Base-by-base conservation (phyloP, 2,888 invertebrate genomes). In the Rhorus exstirpatorius region DNA sequence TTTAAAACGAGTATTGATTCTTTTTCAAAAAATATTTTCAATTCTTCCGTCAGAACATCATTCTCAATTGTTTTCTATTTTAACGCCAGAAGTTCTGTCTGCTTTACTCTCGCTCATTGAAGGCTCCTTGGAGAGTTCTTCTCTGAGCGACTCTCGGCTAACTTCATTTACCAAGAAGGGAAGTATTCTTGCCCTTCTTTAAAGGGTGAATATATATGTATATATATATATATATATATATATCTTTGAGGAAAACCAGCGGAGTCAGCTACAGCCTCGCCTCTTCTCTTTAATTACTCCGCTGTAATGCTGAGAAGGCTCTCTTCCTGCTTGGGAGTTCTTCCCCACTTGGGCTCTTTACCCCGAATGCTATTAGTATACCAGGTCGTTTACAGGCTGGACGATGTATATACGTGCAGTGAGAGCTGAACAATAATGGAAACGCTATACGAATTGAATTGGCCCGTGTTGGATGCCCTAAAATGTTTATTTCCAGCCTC, bases 281-380 rank as follows among this genome's bases (percentile, higher is more conserved):
- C 70, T 65, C 58, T 76, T 63, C 63, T 75, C 61, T 75, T 80
- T 76, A 75, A 80, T 80, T 80, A 58, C 80, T 76, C 38, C 26
- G 38, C 51, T 70, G 80, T 26, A 24, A 70, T 61, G 53, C 38
- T 58, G 75, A 58, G 44, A 76, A 31, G 38, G 35, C 19, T 17
- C 55, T 75, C 46, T 68, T 68, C 44, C 79, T 4, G 49, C 79
- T 60, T 79, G 65, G 58, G n/a, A n/a, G 38, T 44, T 72, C 72
- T 44, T 46, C 58, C 65, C 65, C 46, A 44, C 72, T 79, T 67
- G 67, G 60, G 41, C 61, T 63, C 53, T 80, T 41, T 58, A 68
- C n/a, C 44, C 38, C 74, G 74, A 75, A 75, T 63, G 74, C 61
- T 61, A 74, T 60, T 60, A 60, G 60, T 61, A 51, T 67, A 79